Percentiles rank a stretch among this genome's conserved stretches.
These are phyloP conservation scores for Troglohyphantes excavatus DNA, from an alignment of 2,888 invertebrate genomes.

Conservation along the genomic window DNA sequence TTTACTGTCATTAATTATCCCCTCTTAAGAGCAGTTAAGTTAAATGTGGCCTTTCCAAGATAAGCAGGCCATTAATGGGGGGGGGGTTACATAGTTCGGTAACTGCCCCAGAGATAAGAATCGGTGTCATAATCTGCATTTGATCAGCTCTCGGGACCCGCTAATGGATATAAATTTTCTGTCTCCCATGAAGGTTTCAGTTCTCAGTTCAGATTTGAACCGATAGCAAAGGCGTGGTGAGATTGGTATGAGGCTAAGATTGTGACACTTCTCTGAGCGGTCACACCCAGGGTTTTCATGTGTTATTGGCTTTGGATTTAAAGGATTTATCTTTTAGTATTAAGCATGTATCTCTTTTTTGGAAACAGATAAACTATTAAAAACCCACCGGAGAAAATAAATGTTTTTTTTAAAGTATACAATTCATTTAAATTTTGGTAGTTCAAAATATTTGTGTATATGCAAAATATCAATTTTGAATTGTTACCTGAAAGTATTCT, in stretches of 20 bases:
- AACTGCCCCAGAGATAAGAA: conserved; percentile 8
- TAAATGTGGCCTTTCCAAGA: conserved; percentile 2
- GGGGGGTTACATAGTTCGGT: neutral
- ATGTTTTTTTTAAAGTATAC: no score
- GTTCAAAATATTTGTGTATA: no score
- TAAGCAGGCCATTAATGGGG: conserved; percentile 11
- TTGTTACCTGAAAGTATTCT: no score
- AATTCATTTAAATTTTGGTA: no score
- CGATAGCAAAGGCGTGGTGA: conserved; percentile 50
- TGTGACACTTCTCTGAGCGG: conserved; percentile 8
- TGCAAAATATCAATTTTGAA: no score
- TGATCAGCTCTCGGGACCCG: conserved; percentile 35
- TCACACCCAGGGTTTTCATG: conserved; percentile 1
- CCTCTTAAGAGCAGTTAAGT: conserved; percentile 18
- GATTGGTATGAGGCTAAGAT: neutral
- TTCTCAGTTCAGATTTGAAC: conserved; percentile 10
- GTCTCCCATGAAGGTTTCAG: neutral
- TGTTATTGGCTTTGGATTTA: neutral
- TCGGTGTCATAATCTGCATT: conserved; percentile 26
- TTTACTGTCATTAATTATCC: neutral
- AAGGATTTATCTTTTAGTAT: neutral
- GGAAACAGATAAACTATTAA: no score
- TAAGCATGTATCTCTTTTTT: no score
- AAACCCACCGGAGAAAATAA: no score
- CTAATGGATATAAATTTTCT: conserved; percentile 57